Evolutionary conservation across 2,113 vertebrate genomes (phyloP).

Genomic region (Pedetes capensis): DNA sequence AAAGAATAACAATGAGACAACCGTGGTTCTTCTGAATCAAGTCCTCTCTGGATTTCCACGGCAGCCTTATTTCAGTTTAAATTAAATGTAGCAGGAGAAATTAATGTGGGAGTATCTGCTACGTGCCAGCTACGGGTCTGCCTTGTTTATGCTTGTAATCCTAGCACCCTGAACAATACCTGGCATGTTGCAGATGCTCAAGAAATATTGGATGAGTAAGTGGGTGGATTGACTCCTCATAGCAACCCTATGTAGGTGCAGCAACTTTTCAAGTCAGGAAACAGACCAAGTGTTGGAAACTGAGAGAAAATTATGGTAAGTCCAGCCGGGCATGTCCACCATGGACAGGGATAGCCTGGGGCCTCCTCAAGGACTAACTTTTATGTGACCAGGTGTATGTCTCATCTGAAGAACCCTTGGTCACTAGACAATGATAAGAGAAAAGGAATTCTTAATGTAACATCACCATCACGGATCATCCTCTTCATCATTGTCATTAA

Average conservation of each 20-base stretch:
- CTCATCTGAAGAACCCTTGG: not conserved
- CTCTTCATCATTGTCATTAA: not conserved
- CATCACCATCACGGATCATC: not conserved
- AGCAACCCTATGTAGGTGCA: not conserved
- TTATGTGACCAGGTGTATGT: not conserved
- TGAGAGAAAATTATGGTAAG: not conserved
- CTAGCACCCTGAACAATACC: not conserved
- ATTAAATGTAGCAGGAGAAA: not conserved
- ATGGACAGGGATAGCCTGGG: not conserved
- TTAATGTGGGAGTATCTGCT: not conserved
- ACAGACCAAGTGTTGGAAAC: not conserved
- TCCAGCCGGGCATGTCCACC: not conserved
- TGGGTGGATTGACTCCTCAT: not conserved
- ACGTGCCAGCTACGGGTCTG: not conserved
- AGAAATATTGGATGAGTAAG: not conserved
- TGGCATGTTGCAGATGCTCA: not conserved
- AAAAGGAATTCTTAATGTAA: not conserved
- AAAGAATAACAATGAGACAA: not conserved
- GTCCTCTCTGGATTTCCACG: not conserved
- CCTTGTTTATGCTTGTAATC: not conserved
- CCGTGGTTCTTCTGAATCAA: not conserved
- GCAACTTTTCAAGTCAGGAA: not conserved
- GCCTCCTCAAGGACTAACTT: not conserved
- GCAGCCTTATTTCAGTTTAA: not conserved
- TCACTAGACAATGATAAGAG: not conserved